Base-by-base conservation (phyloP, 2,113 vertebrate species). In the Equus quagga region DNA sequence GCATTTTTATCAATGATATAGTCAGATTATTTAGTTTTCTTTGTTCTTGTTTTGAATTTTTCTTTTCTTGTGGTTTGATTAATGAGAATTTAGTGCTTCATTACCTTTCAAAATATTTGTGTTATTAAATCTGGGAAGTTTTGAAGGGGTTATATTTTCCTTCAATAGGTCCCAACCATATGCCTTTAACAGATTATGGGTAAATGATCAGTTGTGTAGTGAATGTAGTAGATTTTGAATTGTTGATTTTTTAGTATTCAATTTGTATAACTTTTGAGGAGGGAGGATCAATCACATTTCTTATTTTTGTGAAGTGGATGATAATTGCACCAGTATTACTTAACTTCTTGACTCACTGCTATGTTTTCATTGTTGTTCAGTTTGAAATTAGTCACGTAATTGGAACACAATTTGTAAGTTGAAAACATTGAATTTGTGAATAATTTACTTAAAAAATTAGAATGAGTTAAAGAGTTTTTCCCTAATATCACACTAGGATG, bases 401-500 rank as follows among this genome's bases (percentile, higher is more conserved):
- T 78, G 33, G 73, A 93, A 91, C 36, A 56, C 18, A 84, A 51
- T 79, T 83, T 80, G 17, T 82, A 94, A 92, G 46, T 65, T 94
- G 65, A 91, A 89, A 18, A 86, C 54, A 94, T 31, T 70, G 79
- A 94, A 11, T 81, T 73, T 95, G 17, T 31, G 13, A 58, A 83
- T 75, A 65, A n/a, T 60, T 87, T 94, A 82, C 44, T 67, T 80
- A 76, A 75, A 91, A 96, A 78, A 49, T 41, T 51, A 64, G 15
- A 85, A 3, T 60, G 51, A 13, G 14, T 91, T 87, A 64, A 86
- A 80, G 11, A 13, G 0, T 44, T 49, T 79, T 49, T 2, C 2
- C 0, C 7, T 72, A 91, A 86, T 91, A 78, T 93, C 3, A 64
- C 62, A 64, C 67, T 54, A 96, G 3, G 14, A 21, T 62, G 1